phyloP scores from a whole-genome alignment of 2,888 invertebrate species.

The Pecten maximus region DNA sequence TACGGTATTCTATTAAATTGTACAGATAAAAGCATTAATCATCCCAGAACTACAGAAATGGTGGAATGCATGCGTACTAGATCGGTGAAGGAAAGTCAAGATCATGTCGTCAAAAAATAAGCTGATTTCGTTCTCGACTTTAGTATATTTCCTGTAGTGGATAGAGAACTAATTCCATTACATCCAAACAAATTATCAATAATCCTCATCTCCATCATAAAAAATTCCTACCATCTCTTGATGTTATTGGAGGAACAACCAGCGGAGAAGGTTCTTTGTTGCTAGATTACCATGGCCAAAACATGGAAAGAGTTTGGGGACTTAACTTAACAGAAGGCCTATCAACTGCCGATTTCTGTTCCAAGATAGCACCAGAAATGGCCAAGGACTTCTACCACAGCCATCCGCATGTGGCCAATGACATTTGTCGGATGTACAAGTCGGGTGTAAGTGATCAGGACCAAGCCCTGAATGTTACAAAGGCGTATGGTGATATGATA shows the following conservation, averaged over 20 bases:
- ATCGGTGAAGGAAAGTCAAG: neutral
- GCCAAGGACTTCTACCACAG: neutral
- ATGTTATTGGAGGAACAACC: slow-evolving; percentile 48
- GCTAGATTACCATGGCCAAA: neutral
- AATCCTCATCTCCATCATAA: slow-evolving; percentile 26
- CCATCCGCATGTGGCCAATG: neutral
- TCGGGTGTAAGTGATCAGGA: neutral
- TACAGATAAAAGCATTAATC: neutral
- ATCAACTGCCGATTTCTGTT: slow-evolving; percentile 34
- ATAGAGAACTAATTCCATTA: slow-evolving; percentile 44
- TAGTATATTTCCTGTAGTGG: slow-evolving; percentile 41
- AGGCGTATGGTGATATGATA: slow-evolving; percentile 46
- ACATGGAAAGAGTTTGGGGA: neutral
- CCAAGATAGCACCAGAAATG: neutral
- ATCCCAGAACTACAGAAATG: neutral
- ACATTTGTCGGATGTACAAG: neutral
- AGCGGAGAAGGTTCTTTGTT: slow-evolving; percentile 44
- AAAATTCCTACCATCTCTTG: slow-evolving; percentile 40
- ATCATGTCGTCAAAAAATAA: neutral
- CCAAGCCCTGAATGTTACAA: neutral
- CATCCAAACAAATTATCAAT: neutral
- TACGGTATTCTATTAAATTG: neutral
- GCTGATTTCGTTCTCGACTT: neutral
- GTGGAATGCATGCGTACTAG: slow-evolving; percentile 25
- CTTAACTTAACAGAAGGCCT: slow-evolving; percentile 43